Base-by-base conservation (phyloP, 2,113 vertebrate species). In the Rhabdomys dilectus region DNA sequence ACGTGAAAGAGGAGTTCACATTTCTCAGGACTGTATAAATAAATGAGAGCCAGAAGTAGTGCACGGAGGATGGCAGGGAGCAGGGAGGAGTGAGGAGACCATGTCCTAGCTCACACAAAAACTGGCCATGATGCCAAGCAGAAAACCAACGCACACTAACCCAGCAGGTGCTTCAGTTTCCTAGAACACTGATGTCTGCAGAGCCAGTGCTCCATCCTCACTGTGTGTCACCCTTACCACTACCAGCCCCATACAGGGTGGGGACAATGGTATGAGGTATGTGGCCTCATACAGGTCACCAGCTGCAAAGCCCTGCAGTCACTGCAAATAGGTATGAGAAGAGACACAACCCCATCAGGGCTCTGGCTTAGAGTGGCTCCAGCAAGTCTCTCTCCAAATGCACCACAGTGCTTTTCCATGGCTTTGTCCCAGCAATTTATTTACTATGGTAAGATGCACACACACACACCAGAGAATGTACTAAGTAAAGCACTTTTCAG, bases 1-100 rank as follows among this genome's bases (percentile, higher is more conserved):
- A 15, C 0, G 0, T 0, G 7, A 31, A 8, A 0, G 12, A 60
- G 13, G 5, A 48, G 26, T 9, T 5, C 0, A 2, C 2, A 29
- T 9, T 12, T 21, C 26, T 3, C 0, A 3, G 6, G 51, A 11
- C 19, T 1, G 1, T 45, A 7, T 7, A 36, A 45, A 4, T 13
- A 29, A 21, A 5, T 0, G 0, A 5, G 45, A 13, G 3, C 11
- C 17, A 7, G 36, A 68, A 31, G 6, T 1, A 15, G 66, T 68
- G 31, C 31, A 7, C 1, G 31, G 66, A 31, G 31, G 29, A 34
- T 2, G 31, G 31, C 66, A 68, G 66, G 11, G 36, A 53, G 1
- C 8, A 68, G 66, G 11, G 36, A 53, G 1, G 6, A 68, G 4
- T 9, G 1, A 45, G 19, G 21, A 75, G 45, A 22, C 42, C 24